Percentiles rank a stretch among this genome's conserved stretches.
These are phyloP conservation scores for Noctua pronuba DNA, from an alignment of 2,888 invertebrate species.

Conservation along the genomic window DNA sequence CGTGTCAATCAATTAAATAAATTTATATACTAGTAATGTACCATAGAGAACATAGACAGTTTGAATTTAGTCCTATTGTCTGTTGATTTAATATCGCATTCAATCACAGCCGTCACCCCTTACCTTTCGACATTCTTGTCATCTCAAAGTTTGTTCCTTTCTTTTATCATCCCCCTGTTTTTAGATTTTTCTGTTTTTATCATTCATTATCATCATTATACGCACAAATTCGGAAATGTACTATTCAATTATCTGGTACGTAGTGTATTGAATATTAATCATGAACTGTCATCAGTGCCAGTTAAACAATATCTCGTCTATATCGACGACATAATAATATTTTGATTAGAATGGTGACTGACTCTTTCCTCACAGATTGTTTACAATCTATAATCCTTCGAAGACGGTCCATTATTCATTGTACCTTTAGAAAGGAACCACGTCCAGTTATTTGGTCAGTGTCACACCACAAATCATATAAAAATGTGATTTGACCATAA, in stretches of 20 bases:
- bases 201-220: background rate
- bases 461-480: background rate
- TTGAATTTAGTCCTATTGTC: background rate
- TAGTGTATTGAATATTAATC: background rate
- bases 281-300: background rate
- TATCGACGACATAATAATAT: conserved; percentile 12
- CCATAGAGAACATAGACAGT: background rate
- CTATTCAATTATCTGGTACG: background rate
- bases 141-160: background rate
- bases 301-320: background rate
- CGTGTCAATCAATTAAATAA: background rate
- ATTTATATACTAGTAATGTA: background rate
- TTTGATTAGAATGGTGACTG: background rate
- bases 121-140: background rate
- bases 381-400: background rate
- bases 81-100: background rate
- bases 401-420: background rate
- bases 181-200: background rate
- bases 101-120: background rate
- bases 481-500: conserved; percentile 1
- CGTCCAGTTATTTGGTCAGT: background rate
- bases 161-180: background rate
- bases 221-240: background rate
- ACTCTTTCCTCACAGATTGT: background rate
- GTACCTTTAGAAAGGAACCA: background rate